These are phyloP conservation scores for Macrosteles quadrilineatus DNA, from an alignment of 1,140 invertebrate genomes.

Conservation along the genomic window DNA sequence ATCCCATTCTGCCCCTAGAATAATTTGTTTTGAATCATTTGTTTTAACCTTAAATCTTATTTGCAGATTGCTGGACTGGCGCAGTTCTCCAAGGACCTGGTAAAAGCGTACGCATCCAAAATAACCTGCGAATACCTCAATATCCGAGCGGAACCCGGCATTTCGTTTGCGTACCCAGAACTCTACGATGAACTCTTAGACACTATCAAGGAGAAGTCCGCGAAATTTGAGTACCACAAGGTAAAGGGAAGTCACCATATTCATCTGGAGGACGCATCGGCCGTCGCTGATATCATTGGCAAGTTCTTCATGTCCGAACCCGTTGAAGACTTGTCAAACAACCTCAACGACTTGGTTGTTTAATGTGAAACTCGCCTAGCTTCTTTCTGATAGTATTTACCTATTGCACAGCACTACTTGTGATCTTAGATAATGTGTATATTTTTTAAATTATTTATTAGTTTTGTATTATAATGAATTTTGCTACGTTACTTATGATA, in stretches of 20 bases:
- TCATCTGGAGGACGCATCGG: constrained; percentile 74
- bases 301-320: background rate
- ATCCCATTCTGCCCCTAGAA: background rate
- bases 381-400: too few species aligned
- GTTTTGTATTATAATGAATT: too few species aligned
- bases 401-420: too few species aligned
- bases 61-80: constrained; percentile 64
- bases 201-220: constrained; percentile 59
- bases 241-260: constrained; percentile 83
- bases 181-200: constrained; percentile 68
- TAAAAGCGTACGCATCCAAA: constrained; percentile 64
- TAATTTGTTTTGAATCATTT: background rate
- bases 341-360: background rate
- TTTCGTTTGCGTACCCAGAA: constrained; percentile 64
- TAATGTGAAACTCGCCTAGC: too few species aligned
- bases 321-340: background rate
- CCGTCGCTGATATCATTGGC: background rate
- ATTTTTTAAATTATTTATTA: too few species aligned
- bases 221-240: constrained; percentile 64
- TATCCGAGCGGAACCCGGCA: constrained; percentile 68
- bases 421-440: too few species aligned
- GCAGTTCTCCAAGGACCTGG: constrained; percentile 69
- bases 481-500: too few species aligned
- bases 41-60: background rate
- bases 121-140: constrained; percentile 79